phyloP scores from a whole-genome alignment of 2,888 invertebrate species.

The Tinea pellionella region DNA sequence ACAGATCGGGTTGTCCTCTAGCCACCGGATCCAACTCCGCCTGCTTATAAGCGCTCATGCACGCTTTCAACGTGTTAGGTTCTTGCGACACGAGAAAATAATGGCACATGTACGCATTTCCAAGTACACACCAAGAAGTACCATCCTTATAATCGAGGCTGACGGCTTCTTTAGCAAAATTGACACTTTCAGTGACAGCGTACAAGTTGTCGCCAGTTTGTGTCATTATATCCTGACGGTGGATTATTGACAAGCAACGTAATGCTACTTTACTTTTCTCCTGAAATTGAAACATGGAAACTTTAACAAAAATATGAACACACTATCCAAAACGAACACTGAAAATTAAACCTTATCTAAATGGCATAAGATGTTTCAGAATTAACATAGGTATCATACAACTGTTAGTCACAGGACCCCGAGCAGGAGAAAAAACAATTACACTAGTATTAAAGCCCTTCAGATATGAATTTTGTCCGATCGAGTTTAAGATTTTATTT shows the following conservation, averaged over 20 bases:
- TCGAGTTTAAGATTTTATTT: too few relatives aligned
- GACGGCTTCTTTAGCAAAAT: constrained; percentile 85
- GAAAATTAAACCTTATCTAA: too few relatives aligned
- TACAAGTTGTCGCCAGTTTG: constrained; percentile 33
- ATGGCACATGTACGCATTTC: constrained; percentile 85
- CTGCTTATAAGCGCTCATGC: constrained; percentile 84
- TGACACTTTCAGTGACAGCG: constrained; percentile 77
- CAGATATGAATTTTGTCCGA: too few relatives aligned
- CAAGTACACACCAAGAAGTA: constrained; percentile 84
- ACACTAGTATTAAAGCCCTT: too few relatives aligned
- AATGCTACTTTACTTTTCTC: constrained; percentile 79
- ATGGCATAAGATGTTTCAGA: too few relatives aligned
- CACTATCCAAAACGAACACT: too few relatives aligned
- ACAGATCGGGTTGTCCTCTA: constrained; percentile 80
- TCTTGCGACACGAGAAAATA: constrained; percentile 83
- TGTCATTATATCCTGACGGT: constrained; percentile 73
- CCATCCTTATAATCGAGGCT: constrained; percentile 82
- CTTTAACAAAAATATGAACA: too few relatives aligned
- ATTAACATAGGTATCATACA: too few relatives aligned
- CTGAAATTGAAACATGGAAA: too few relatives aligned
- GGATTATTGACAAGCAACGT: constrained; percentile 83
- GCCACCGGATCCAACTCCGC: constrained; percentile 79
- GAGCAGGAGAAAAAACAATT: too few relatives aligned
- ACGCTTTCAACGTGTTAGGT: constrained; percentile 75
- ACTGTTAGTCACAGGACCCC: too few relatives aligned